Percentiles rank a stretch among this genome's conserved stretches.
Evolutionary conservation across 2,888 invertebrate genomes (phyloP).

Genomic region (Tigriopus californicus): DNA sequence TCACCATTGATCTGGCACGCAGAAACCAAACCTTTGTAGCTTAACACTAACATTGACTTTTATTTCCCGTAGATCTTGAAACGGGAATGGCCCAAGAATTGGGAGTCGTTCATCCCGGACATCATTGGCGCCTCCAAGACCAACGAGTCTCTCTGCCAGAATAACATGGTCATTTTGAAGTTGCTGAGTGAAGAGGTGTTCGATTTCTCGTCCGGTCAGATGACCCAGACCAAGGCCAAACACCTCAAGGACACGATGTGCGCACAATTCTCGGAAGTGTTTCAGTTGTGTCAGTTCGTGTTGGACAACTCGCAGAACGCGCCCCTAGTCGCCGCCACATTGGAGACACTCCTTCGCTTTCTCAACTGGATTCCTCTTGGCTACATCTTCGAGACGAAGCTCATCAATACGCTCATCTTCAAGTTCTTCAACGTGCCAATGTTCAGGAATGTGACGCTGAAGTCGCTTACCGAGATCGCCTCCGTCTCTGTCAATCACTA

Average conservation of each 20-base stretch:
- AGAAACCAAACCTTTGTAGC: background rate
- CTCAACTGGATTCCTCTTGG: conserved; percentile 99
- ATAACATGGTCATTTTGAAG: conserved; percentile 97
- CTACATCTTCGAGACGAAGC: conserved; percentile 96
- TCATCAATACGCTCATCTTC: conserved; percentile 77
- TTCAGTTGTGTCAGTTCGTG: conserved; percentile 91
- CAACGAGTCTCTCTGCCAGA: conserved; percentile 95
- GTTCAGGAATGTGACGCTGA: conserved; percentile 92
- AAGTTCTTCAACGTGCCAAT: conserved; percentile 94
- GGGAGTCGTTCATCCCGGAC: conserved; percentile 97
- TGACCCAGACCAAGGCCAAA: conserved; percentile 97
- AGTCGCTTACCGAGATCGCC: conserved; percentile 95
- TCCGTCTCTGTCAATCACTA: conserved; percentile 68
- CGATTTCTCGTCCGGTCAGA: conserved; percentile 92
- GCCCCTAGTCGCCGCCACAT: conserved; percentile 78
- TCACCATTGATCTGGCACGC: no score
- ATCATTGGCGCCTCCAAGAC: conserved; percentile 98
- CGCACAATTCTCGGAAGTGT: conserved; percentile 94
- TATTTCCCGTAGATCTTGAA: conserved; percentile 39
- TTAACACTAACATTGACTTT: background rate
- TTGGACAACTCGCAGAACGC: conserved; percentile 96
- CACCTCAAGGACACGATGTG: conserved; percentile 99
- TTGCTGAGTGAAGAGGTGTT: conserved; percentile 91
- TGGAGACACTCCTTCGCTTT: conserved; percentile 87
- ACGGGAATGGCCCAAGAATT: conserved; percentile 98